Base-by-base conservation (phyloP, 2,797 vertebrate species). In the Syngnathus acus region DNA sequence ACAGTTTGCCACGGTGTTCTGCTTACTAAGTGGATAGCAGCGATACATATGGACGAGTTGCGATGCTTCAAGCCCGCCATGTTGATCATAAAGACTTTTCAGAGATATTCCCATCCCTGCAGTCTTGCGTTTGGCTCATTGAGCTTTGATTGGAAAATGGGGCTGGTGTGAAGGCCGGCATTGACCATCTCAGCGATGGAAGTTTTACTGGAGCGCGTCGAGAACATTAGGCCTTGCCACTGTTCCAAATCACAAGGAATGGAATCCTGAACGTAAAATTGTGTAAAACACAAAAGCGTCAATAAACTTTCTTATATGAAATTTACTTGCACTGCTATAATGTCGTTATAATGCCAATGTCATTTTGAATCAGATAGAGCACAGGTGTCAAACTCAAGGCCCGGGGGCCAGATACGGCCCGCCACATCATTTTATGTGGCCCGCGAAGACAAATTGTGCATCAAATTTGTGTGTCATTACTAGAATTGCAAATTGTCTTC, bases 41-140 rank as follows among this genome's bases (percentile, higher is more conserved):
- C 79, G 73, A 76, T 65, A 72, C 67, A 75, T 62, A 43, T 62
- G 74, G 73, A 73, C 77, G 71, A 62, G 68, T 63, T 42, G 68
- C 72, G 75, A 83, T 74, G 74, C 78, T 82, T 77, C 75, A 78
- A 77, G 78, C 72, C 64, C 76, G 68, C 65, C 68, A 77, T 78
- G 48, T 50, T 50, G 48, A n/a, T 50, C 2, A n/a, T 50, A 8
- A 50, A 50, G n/a, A 53, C 50, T n/a, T 53, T n/a, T 6, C 50
- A 21, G 70, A 67, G 68, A 70, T 53, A 42, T 70, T 70, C 79
- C 84, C 80, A 79, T 87, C 82, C 82, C 80, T 75, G 78, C 74
- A 79, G 81, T 77, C 54, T 32, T 32, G 23, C 26, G 11, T 58
- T 37, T 37, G 26, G 13, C 26, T 58, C 7, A 16, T 69, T 68